Conservation (phyloP, 2,888 invertebrate species). For the Cheilosia grossa region DNA sequence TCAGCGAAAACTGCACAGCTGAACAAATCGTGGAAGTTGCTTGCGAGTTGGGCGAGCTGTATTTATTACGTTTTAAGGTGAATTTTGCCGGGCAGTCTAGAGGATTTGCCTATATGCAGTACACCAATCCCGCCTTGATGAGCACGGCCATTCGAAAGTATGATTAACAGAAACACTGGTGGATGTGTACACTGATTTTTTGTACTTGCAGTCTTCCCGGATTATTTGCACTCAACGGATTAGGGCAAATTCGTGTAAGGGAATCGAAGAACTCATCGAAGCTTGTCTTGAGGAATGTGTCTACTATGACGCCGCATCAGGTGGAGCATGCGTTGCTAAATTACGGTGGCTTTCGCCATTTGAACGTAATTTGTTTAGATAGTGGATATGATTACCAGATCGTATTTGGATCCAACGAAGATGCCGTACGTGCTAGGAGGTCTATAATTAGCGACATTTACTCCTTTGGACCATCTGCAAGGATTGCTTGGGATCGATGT, state of each 20-base stretch:
- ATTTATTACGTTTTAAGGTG: conserved; percentile 79
- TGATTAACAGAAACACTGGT: conserved; percentile 18
- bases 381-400: conserved; percentile 76
- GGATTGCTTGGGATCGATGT: conserved; percentile 75
- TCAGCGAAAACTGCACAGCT: conserved; percentile 59
- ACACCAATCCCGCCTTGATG: conserved; percentile 74
- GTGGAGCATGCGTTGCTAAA: conserved; percentile 31
- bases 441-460: conserved; percentile 69
- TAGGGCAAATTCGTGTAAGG: conserved; percentile 74
- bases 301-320: conserved; percentile 1
- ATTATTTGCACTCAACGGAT: conserved; percentile 40
- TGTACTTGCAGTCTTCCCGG: conserved; percentile 73
- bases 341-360: conserved; percentile 67
- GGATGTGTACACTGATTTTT: background rate
- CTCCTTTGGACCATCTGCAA: conserved; percentile 76
- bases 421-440: conserved; percentile 77
- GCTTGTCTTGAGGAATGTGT: conserved; percentile 74
- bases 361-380: background rate
- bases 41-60: conserved; percentile 78
- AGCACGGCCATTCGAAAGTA: conserved; percentile 75
- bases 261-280: conserved; percentile 77
- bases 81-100: conserved; percentile 77
- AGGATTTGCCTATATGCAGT: conserved; percentile 80
- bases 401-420: conserved; percentile 78
- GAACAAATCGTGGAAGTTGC: conserved; percentile 77